Percentiles rank a stretch among this genome's conserved stretches.
Conservation (phyloP, 1,140 invertebrate genomes). For the Oppia nitens region DNA sequence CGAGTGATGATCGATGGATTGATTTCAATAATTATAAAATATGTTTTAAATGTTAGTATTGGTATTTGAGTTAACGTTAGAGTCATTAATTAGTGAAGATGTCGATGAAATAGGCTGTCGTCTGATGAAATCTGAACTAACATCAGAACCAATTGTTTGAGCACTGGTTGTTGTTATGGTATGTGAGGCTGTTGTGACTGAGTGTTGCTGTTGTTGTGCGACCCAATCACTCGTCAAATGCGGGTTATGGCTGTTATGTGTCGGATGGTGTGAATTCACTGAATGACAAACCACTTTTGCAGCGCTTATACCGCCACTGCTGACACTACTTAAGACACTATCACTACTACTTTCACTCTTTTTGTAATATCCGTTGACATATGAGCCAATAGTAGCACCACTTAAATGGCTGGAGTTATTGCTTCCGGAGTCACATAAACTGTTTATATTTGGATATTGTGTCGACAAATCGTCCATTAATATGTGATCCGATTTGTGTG, state of each 20-base stretch:
- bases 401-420: not conserved
- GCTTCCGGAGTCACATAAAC: not conserved
- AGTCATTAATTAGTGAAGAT: not conserved
- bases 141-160: not conserved
- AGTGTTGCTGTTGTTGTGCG: not conserved
- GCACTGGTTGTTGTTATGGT: no score
- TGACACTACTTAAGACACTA: not conserved
- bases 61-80: not conserved
- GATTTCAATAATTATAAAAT: slow-evolving; percentile 7
- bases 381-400: not conserved
- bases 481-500: not conserved
- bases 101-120: not conserved
- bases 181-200: not conserved
- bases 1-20: not conserved
- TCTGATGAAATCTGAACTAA: not conserved
- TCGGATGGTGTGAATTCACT: not conserved
- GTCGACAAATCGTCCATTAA: not conserved
- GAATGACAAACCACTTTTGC: not conserved
- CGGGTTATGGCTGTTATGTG: no score
- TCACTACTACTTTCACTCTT: not conserved
- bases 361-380: not conserved
- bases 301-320: not conserved
- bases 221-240: not conserved
- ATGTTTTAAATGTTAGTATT: not conserved
- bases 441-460: not conserved